Percentiles rank a stretch among this genome's conserved stretches.
These are phyloP conservation scores for Alviniconcha marisindica DNA, from an alignment of 1,140 invertebrate genomes.

Conservation along the genomic window DNA sequence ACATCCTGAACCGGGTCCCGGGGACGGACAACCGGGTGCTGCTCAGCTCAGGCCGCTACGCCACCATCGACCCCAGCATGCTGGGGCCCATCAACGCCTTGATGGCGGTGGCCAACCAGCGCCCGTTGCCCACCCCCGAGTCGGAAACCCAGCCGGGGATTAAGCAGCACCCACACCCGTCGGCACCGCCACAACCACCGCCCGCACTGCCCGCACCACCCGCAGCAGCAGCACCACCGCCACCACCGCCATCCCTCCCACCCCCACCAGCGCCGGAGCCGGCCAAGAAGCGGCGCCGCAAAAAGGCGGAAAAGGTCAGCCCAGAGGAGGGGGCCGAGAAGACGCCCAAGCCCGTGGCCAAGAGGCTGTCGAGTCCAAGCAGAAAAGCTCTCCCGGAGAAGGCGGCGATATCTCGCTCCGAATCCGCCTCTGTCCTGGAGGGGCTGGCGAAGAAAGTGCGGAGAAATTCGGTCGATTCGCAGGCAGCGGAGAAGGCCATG, in stretches of 20 bases:
- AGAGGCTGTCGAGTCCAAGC: neutral
- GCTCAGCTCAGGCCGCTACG: conserved; percentile 30
- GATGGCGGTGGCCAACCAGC: conserved; percentile 40
- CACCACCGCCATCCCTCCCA: neutral
- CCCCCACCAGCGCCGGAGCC: neutral
- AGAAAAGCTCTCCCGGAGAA: neutral
- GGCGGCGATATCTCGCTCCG: neutral
- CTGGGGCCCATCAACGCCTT: conserved; percentile 32
- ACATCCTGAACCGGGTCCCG: conserved; percentile 23
- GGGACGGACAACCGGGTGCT: conserved; percentile 15
- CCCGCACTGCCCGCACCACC: neutral
- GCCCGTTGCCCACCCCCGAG: conserved; percentile 19
- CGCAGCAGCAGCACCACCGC: neutral
- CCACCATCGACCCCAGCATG: conserved; percentile 40
- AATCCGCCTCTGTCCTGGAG: conserved; percentile 15
- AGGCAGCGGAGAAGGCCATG: neutral
- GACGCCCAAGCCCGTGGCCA: neutral
- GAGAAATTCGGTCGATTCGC: neutral
- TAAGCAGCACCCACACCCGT: neutral
- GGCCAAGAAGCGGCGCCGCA: conserved; percentile 6
- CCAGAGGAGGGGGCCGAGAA: neutral
- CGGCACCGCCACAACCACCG: neutral
- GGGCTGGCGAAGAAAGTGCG: conserved; percentile 25
- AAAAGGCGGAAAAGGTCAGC: neutral
- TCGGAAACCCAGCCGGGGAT: neutral